Conservation (phyloP, 2,113 vertebrate species). For the Chloropsis hardwickii region DNA sequence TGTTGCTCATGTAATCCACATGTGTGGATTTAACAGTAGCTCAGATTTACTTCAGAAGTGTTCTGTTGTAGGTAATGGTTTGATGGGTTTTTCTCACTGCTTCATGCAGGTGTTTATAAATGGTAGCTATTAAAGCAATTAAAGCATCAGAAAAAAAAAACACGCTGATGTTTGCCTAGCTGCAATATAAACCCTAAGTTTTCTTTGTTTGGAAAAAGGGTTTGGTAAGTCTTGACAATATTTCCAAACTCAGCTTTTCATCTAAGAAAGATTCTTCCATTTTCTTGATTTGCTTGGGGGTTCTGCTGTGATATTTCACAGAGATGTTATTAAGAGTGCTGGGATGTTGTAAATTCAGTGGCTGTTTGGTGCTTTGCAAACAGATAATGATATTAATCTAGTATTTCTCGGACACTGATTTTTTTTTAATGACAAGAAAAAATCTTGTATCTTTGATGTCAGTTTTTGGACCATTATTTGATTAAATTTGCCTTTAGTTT, state of each 20-base stretch:
- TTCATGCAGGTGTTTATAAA: neutral
- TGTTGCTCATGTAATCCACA: neutral
- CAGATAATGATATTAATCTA: neutral
- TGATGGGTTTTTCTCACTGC: neutral
- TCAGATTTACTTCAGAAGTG: neutral
- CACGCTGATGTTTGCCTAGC: neutral
- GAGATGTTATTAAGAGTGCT: neutral
- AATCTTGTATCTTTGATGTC: neutral
- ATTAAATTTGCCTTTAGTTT: neutral
- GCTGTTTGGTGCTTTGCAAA: neutral
- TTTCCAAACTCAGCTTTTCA: neutral
- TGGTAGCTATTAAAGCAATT: neutral
- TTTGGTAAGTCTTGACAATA: neutral
- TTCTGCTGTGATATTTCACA: neutral
- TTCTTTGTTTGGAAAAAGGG: neutral
- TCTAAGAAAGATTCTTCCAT: neutral
- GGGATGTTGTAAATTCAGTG: neutral
- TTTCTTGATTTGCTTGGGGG: neutral
- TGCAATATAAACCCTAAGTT: neutral
- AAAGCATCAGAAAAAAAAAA: neutral
- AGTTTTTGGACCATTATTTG: neutral
- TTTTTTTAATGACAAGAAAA: neutral
- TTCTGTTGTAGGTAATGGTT: neutral
- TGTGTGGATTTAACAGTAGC: neutral
- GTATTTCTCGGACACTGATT: neutral